Conservation (phyloP, 2,113 vertebrate genomes). For the Fulmarus glacialis region DNA sequence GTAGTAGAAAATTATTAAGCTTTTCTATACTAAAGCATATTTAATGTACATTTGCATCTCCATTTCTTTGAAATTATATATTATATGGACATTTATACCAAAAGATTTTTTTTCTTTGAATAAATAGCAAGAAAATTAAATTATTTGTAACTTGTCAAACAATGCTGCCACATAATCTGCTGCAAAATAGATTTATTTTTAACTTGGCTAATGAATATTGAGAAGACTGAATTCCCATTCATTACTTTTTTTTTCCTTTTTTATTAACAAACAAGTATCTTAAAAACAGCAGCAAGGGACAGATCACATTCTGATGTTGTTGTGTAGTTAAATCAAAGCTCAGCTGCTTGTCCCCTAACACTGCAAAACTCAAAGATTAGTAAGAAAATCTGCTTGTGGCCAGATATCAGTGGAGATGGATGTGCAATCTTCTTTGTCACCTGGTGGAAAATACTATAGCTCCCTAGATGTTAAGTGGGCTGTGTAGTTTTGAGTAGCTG, state of each 20-base stretch:
- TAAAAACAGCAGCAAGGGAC: neutral
- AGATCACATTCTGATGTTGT: neutral
- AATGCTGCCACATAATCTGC: neutral
- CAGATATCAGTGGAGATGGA: neutral
- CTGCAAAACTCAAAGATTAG: neutral
- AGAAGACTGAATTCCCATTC: neutral
- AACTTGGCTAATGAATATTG: neutral
- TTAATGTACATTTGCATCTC: neutral
- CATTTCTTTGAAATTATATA: slow-evolving; percentile 17
- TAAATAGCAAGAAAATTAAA: neutral
- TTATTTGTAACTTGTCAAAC: neutral
- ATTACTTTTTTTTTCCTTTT: neutral
- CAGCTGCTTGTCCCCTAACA: neutral
- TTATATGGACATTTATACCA: neutral
- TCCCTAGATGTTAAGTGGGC: neutral
- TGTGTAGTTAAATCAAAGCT: neutral
- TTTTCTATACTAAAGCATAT: slow-evolving; percentile 1
- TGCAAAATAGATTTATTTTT: neutral
- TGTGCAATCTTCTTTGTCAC: neutral
- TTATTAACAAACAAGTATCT: neutral
- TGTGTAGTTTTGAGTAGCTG: neutral
- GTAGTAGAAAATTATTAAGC: neutral
- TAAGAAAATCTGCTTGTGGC: neutral
- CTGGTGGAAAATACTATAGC: neutral
- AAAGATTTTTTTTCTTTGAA: neutral